Evolutionary conservation across 2,113 vertebrate species (phyloP), one percentile per base, ranked within the genome.

Genomic region (Oreamnos americanus): DNA sequence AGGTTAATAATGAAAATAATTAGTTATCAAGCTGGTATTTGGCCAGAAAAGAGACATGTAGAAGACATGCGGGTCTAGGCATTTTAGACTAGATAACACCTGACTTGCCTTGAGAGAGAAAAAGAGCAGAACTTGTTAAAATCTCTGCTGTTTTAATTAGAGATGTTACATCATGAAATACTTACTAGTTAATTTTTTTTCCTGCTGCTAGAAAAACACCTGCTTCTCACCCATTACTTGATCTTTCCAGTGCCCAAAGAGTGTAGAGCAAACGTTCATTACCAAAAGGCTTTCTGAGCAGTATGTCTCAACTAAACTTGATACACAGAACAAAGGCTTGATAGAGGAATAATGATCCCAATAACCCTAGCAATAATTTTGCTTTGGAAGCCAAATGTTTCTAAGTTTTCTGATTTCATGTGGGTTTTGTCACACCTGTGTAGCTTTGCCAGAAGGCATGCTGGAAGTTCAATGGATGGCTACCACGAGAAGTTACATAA

Each of bases 61-160:
- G 88, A 97, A 97, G 91, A 92, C 33, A 98, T 49, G 25, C 14
- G 74, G 43, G 74, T 96, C 86, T 97, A 90, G 84, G 55, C 33
- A 67, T 95, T 97, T 95, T 82, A 97, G 95, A 84, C 91, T 91
- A 97, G 83, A 51, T 95, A 98, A 96, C 81, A 98, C 94, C 53
- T 97, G 76, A 98, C 95, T 98, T 98, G 98, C 25, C 60, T 88
- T 96, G 76, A 97, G 30, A 98, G 85, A 93, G 62, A 96, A 78
- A 98, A 98, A 90, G 78, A 97, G 90, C 43, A 74, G 81, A 97
- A 96, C 71, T 84, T 98, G 39, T 97, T 98, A 96, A 97, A 62
- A 62, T 60, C 10, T 97, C 58, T 97, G 87, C 81, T 98, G 58
- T 97, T 98, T 98, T 98, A 98, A 96, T 98, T 97, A 98, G 94